Conservation (phyloP, 2,113 vertebrate genomes). For the Turnix velox region DNA sequence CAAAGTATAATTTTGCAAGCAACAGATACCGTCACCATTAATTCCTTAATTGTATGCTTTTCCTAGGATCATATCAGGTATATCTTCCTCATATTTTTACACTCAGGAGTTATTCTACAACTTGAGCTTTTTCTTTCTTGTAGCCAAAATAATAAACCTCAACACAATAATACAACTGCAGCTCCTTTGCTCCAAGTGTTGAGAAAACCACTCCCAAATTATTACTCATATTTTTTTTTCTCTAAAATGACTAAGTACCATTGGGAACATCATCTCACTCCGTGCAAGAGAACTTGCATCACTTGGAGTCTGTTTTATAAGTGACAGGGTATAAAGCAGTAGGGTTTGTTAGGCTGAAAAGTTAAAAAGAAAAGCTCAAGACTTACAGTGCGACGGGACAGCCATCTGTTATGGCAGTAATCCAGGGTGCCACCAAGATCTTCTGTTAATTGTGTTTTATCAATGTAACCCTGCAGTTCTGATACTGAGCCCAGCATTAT, state of each 20-base stretch:
- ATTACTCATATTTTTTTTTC: conserved; percentile 55
- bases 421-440: conserved; percentile 93
- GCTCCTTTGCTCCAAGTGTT: background rate
- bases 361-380: background rate
- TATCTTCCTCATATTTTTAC: background rate
- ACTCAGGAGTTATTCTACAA: background rate
- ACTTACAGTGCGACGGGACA: conserved; percentile 89
- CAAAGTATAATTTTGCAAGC: background rate
- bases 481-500: conserved; percentile 97
- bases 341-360: background rate
- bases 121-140: background rate
- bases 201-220: conserved; percentile 61
- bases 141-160: background rate
- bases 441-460: conserved; percentile 90
- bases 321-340: background rate
- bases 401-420: conserved; percentile 95
- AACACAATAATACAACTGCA: background rate
- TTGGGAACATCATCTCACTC: conserved; percentile 63
- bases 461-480: conserved; percentile 92
- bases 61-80: background rate
- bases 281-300: conserved; percentile 22
- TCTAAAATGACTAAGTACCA: conserved; percentile 60
- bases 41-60: background rate
- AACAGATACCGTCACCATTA: conserved; percentile 41
- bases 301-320: conserved; percentile 9